These are phyloP conservation scores for Pithys albifrons DNA, from an alignment of 2,113 vertebrate species.

Conservation along the genomic window DNA sequence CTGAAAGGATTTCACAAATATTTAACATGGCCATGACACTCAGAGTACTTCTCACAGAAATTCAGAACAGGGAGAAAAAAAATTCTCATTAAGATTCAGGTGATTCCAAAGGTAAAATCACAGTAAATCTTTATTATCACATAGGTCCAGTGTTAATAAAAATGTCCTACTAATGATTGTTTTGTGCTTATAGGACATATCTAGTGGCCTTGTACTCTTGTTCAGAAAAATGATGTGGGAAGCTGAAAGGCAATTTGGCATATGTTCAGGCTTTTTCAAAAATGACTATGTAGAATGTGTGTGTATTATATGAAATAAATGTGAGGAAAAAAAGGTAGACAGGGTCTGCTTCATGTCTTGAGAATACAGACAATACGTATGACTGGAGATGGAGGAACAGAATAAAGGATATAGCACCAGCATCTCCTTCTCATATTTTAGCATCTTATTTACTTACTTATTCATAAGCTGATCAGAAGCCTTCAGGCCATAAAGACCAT, in stretches of 20 bases:
- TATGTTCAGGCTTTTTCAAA: background rate
- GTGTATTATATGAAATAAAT: background rate
- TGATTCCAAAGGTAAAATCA: constrained; percentile 29
- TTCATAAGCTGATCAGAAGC: background rate
- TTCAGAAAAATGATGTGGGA: constrained; percentile 7
- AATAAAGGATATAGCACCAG: background rate
- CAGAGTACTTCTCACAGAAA: constrained; percentile 11
- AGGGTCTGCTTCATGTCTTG: background rate
- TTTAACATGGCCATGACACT: background rate
- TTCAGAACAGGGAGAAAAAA: background rate
- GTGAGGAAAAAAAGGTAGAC: background rate
- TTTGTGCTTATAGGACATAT: background rate
- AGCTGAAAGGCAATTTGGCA: background rate
- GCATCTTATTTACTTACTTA: background rate
- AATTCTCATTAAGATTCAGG: constrained; percentile 36
- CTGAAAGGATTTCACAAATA: constrained; percentile 19
- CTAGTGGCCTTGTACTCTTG: background rate
- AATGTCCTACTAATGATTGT: background rate
- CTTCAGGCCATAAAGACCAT: background rate
- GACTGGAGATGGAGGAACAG: background rate
- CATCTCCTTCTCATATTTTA: background rate
- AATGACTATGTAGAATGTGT: background rate
- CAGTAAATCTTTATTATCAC: constrained; percentile 37
- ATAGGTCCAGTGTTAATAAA: constrained; percentile 34
- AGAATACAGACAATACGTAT: background rate